Conservation (phyloP, 2,797 vertebrate species). For the Hirundo rustica region DNA sequence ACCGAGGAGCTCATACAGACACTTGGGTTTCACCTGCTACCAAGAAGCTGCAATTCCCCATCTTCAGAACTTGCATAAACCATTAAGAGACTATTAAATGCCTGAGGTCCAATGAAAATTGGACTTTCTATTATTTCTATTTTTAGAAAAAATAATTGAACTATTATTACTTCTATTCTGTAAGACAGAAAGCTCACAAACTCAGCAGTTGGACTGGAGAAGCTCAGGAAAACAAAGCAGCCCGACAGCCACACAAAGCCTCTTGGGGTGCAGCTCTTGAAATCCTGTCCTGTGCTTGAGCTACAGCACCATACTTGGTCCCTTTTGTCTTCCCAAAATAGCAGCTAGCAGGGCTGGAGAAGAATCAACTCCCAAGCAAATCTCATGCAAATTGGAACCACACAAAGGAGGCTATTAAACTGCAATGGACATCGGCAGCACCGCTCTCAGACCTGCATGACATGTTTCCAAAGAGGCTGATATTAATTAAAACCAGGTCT, state of each 20-base stretch:
- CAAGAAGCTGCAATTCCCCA: background rate
- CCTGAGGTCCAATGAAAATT: background rate
- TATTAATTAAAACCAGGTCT: constrained; percentile 28
- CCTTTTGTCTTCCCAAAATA: constrained; percentile 58
- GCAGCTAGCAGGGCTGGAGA: background rate
- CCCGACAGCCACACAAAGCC: constrained; percentile 9
- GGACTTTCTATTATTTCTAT: background rate
- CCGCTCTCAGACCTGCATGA: background rate
- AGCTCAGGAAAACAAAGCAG: constrained; percentile 31
- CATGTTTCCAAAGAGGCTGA: constrained; percentile 7
- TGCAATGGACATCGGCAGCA: background rate
- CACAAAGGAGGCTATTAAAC: constrained; percentile 51
- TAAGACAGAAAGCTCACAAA: background rate
- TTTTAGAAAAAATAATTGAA: constrained; percentile 21
- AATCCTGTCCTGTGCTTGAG: constrained; percentile 27
- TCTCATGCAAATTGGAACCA: constrained; percentile 55
- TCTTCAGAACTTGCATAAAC: background rate
- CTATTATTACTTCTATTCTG: background rate
- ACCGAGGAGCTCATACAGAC: background rate
- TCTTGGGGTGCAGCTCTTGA: background rate
- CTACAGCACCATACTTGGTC: constrained; percentile 42
- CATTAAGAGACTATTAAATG: constrained; percentile 13
- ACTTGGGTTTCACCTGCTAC: background rate
- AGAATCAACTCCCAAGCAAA: constrained; percentile 47
- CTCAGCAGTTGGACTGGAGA: background rate